Base-by-base conservation (phyloP, 2,797 vertebrate genomes). In the Girardinus metallicus region DNA sequence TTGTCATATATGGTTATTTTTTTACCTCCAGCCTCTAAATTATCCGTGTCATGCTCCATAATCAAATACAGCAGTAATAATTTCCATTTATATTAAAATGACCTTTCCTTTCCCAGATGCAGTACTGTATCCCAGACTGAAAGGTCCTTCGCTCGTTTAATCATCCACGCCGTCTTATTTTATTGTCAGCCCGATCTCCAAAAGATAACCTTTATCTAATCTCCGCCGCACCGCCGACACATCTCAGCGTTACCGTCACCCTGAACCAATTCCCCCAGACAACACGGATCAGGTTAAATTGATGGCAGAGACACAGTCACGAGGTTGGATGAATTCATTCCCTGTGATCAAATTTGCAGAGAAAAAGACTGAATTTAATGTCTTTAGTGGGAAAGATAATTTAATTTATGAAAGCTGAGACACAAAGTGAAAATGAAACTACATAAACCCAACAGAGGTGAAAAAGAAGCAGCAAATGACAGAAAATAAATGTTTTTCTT, bases 81-180 rank as follows among this genome's bases (percentile, higher is more conserved):
- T 94, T 92, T 93, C 86, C 92, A 93, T 93, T 89, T 91, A 93
- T 93, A 92, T 91, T 89, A 85, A 71, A 91, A 90, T 92, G 91
- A 92, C 90, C 91, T 94, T 92, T 92, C 74, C 80, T 75, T 73
- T 68, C 75, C 68, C 31, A 70, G 85, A 88, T 78, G 74, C 77
- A 78, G 85, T 80, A 83, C 64, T 51, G 80, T 49, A 66, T 47
- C 75, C 43, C 75, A 79, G 47, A 84, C 70, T 75, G 31, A 77
- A 51, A 60, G 74, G 66, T 86, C 76, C 75, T 85, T 71, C 44
- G 78, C 72, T 72, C 80, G 75, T 90, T 91, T 91, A 92, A 93
- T 94, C 84, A 89, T 46, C 71, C 80, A 75, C 76, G 64, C 77
- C 70, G 76, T 62, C 78, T 88, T 74, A 83, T 86, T 87, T 87